phyloP scores from a whole-genome alignment of 2,113 vertebrate species.

The Notarius quadriscutis region DNA sequence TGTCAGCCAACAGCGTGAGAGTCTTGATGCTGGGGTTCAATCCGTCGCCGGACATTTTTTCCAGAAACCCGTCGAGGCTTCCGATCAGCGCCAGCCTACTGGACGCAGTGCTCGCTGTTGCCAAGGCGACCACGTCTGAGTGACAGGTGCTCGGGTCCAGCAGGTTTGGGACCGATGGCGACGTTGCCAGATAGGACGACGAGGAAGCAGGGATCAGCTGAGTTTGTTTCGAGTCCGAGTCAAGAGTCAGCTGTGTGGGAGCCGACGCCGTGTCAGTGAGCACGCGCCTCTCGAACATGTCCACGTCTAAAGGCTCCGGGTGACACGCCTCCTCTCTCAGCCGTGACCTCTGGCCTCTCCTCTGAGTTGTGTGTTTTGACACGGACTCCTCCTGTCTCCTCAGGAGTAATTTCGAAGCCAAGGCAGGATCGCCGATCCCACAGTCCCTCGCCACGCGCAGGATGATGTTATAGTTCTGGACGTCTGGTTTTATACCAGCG shows the following conservation, averaged over 20 bases:
- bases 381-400: constrained; percentile 20
- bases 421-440: constrained; percentile 72
- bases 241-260: neutral
- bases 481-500: constrained; percentile 77
- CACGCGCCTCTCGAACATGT: constrained; percentile 78
- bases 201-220: constrained; percentile 6
- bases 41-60: constrained; percentile 77
- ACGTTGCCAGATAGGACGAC: neutral
- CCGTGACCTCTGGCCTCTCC: constrained; percentile 22
- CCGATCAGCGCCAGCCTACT: constrained; percentile 86
- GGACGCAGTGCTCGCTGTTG: constrained; percentile 61
- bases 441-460: constrained; percentile 85
- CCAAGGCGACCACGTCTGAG: constrained; percentile 73
- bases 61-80: constrained; percentile 80
- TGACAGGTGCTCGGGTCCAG: constrained; percentile 66
- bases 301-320: constrained; percentile 65
- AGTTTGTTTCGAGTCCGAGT: constrained; percentile 3
- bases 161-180: constrained; percentile 72
- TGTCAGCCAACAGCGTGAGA: constrained; percentile 82
- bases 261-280: constrained; percentile 39
- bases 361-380: constrained; percentile 32
- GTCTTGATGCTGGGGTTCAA: constrained; percentile 81
- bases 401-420: constrained; percentile 78
- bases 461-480: constrained; percentile 83
- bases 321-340: neutral